Base-by-base conservation (phyloP, 2,888 invertebrate species). In the Polyommatus iphigenia region DNA sequence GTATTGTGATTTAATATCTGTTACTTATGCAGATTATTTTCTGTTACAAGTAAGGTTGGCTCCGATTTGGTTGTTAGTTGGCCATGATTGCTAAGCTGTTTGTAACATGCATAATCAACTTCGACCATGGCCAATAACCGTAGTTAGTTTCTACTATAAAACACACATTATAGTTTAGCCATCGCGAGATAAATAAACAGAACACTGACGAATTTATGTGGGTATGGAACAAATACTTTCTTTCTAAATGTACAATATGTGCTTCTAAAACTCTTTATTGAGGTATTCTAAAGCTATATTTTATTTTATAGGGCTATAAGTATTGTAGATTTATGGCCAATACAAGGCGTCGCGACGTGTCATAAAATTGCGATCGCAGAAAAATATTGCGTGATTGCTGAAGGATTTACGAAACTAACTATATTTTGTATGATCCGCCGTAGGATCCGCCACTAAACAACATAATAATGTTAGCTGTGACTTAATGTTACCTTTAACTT, bases 261-360 rank as follows among this genome's bases (percentile, higher is more conserved):
- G 20, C 15, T 29, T 29, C 24, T 13, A 67, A 67, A 29, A 67
- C 29, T 67, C 67, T 32, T 67, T 67, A 67, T 18, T 32, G 67
- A 67, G 29, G 29, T 67, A 67, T 67, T 67, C 67, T 6, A 67
- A 67, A 32, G 67, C 29, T 67, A 13, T 67, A 29, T 67, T 67
- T 67, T 67, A 67, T 67, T 67, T 67, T 67, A 67, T 67, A 67
- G 29, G 67, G 67, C 29, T 18, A 67, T 67, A 67, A 67, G 67
- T 67, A 67, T 67, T 32, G 67, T 18, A 29, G 15, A 67, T 67
- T 67, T 29, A 67, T 67, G 18, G 4, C 67, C 67, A 20, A 32
- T 67, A 32, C 29, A 67, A 67, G 67, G 29, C 67, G 67, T 67
- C 67, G 67, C 32, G 67, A 67, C 29, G 29, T 6, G 29, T 67